Evolutionary conservation across 2,113 vertebrate genomes (phyloP).

Genomic region (Sceloporus undulatus): DNA sequence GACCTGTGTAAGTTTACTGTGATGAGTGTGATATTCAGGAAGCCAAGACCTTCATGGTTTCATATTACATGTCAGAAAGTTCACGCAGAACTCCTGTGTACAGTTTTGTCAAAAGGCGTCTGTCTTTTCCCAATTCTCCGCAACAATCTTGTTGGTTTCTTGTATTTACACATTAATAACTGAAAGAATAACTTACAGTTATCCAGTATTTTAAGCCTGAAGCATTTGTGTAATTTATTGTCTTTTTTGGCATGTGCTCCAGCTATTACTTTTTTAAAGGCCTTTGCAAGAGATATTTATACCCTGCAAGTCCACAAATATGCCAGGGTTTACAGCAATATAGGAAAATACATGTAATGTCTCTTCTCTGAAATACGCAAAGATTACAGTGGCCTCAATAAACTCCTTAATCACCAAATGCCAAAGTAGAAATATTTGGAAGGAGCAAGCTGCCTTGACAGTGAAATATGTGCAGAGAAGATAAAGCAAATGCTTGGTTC

Average conservation of each 20-base stretch:
- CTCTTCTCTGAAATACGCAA: conserved; percentile 52
- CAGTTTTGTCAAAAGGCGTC: background rate
- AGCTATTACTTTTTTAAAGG: conserved; percentile 41
- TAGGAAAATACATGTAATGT: conserved; percentile 61
- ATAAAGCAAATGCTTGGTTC: conserved; percentile 13
- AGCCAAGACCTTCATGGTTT: background rate
- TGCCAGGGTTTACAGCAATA: conserved; percentile 60
- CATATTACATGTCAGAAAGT: background rate
- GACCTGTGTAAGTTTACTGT: too few relatives aligned
- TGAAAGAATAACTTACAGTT: background rate
- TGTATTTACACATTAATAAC: conserved; percentile 27
- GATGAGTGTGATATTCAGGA: background rate
- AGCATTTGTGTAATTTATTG: conserved; percentile 40
- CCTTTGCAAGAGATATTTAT: conserved; percentile 47
- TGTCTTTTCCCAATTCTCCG: too few relatives aligned
- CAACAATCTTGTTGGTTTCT: background rate
- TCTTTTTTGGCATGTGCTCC: conserved; percentile 35
- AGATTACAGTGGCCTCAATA: conserved; percentile 66
- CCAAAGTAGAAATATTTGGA: conserved; percentile 67
- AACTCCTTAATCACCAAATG: conserved; percentile 63
- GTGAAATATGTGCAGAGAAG: conserved; percentile 47
- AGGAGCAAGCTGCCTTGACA: conserved; percentile 67
- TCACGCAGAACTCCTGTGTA: background rate
- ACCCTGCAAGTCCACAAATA: conserved; percentile 43
- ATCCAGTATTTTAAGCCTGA: conserved; percentile 26